Conservation (phyloP, 2,888 invertebrate genomes). For the Leucophora obtusa region DNA sequence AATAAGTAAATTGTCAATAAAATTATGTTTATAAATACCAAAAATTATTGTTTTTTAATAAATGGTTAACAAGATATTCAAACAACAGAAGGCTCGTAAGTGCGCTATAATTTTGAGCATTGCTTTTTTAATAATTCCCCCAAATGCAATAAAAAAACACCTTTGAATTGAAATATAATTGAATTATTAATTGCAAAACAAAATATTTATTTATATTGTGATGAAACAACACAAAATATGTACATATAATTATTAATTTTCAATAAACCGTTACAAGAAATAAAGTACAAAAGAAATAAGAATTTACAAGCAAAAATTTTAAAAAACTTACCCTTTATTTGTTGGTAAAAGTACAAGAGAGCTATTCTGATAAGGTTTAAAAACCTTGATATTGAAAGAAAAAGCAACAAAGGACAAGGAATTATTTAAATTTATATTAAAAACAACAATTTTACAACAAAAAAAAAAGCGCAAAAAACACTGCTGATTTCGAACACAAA, state of each 20-base stretch:
- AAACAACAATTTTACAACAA: background rate
- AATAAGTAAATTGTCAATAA: too few species aligned
- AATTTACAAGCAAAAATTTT: conserved; percentile 4
- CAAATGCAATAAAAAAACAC: background rate
- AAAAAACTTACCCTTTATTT: conserved; percentile 37
- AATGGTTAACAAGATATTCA: too few species aligned
- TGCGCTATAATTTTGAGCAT: too few species aligned
- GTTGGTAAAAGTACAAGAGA: conserved; percentile 5
- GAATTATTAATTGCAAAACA: background rate
- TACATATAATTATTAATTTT: background rate
- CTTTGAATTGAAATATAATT: background rate
- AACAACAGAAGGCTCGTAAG: too few species aligned
- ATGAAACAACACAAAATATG: background rate
- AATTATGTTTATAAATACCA: too few species aligned
- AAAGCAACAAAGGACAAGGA: conserved; percentile 2
- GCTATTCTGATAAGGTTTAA: conserved; percentile 15
- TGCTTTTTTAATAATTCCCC: too few species aligned
- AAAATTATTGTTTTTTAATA: too few species aligned
- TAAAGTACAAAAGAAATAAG: conserved; percentile 8
- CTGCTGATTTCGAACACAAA: background rate
- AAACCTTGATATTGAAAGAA: conserved; percentile 22
- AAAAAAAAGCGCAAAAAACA: background rate
- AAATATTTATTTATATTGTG: background rate
- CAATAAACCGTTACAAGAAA: conserved; percentile 51
- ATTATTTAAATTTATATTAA: background rate